phyloP scores from a whole-genome alignment of 2,888 invertebrate species.

The Melieria crassipennis region DNA sequence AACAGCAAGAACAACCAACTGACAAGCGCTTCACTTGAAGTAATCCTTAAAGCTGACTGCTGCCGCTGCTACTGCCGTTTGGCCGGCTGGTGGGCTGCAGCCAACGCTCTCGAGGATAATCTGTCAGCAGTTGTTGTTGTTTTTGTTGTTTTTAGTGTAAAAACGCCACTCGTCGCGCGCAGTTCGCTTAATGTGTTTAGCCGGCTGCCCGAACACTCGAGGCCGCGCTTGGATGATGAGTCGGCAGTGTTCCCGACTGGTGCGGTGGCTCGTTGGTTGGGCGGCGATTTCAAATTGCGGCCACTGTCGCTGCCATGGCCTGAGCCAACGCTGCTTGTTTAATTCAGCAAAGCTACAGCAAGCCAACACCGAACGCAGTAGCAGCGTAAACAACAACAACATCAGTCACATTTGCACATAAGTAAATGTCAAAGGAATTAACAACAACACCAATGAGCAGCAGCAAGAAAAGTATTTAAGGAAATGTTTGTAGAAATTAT shows the following conservation, averaged over 20 bases:
- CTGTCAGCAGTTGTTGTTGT: neutral
- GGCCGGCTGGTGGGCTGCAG: slow-evolving; percentile 20
- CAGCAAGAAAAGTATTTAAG: too few species aligned
- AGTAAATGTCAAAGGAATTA: neutral
- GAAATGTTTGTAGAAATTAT: too few species aligned
- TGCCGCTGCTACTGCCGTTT: neutral
- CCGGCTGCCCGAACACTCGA: too few species aligned
- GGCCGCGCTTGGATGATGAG: too few species aligned
- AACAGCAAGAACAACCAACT: neutral
- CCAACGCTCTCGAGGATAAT: slow-evolving; percentile 14
- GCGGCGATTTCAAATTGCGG: too few species aligned
- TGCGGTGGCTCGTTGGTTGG: too few species aligned
- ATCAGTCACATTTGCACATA: neutral
- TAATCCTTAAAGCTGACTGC: slow-evolving; percentile 23
- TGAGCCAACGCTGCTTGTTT: slow-evolving; percentile 4
- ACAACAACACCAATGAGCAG: too few species aligned
- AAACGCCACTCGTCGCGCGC: slow-evolving; percentile 12
- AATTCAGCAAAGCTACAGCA: slow-evolving; percentile 21
- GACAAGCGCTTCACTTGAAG: slow-evolving; percentile 15
- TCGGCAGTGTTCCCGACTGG: too few species aligned
- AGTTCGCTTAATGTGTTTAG: too few species aligned
- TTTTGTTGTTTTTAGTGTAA: neutral
- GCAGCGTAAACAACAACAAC: too few species aligned
- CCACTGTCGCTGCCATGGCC: too few species aligned
- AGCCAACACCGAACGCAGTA: neutral